Evolutionary conservation across 2,888 invertebrate genomes (phyloP).

Genomic region (Leucania comma): DNA sequence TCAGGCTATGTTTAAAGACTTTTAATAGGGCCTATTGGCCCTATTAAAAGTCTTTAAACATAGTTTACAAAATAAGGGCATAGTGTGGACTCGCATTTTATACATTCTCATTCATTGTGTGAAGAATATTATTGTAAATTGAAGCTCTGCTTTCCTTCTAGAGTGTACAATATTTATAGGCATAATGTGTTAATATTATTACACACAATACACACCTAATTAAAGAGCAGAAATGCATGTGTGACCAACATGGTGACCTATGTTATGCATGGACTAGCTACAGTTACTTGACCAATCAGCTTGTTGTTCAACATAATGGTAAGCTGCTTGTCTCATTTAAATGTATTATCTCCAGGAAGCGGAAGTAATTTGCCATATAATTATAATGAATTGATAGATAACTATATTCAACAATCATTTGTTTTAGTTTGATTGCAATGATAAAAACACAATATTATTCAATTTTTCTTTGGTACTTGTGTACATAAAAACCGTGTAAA

Average conservation of each 20-base stretch:
- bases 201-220: neutral
- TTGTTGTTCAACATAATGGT: constrained; percentile 2
- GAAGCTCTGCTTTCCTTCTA: neutral
- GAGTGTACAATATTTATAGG: neutral
- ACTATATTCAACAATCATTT: constrained; percentile 9
- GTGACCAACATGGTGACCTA: neutral
- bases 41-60: no score
- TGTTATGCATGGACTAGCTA: neutral
- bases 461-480: neutral
- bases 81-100: no score
- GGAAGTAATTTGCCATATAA: constrained; percentile 19
- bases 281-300: constrained; percentile 6
- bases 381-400: constrained; percentile 14
- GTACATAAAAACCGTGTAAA: neutral
- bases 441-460: constrained; percentile 1
- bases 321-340: constrained; percentile 23
- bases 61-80: neutral
- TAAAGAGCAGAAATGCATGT: neutral
- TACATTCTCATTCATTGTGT: no score
- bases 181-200: neutral
- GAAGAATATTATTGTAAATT: neutral
- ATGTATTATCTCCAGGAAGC: constrained; percentile 23
- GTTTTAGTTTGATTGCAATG: neutral
- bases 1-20: no score
- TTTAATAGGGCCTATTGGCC: no score